phyloP scores from a whole-genome alignment of 2,797 vertebrate genomes.

The Pseudochromis fuscus region DNA sequence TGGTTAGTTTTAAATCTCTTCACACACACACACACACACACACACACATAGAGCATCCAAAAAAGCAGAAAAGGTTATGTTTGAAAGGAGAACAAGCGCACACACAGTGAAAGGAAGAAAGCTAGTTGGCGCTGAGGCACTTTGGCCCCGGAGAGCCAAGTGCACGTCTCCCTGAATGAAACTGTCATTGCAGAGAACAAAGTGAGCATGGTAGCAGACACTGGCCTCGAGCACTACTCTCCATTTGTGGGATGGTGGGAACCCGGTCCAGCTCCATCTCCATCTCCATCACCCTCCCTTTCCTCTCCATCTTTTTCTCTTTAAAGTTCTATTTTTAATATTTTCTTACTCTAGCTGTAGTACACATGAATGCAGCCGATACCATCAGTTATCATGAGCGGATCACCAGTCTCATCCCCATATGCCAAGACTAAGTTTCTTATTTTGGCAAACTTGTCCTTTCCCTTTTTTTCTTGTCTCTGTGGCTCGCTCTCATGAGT shows the following conservation, averaged over 20 bases:
- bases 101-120: constrained; percentile 53
- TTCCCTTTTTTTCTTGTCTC: constrained; percentile 13
- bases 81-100: constrained; percentile 49
- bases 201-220: constrained; percentile 73
- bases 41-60: constrained; percentile 3
- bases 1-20: constrained; percentile 9
- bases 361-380: too few species aligned
- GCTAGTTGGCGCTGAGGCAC: constrained; percentile 40
- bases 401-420: constrained; percentile 7
- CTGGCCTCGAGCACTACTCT: constrained; percentile 70
- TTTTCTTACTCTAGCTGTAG: constrained; percentile 18
- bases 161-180: constrained; percentile 71
- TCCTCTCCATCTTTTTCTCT: constrained; percentile 22
- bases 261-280: constrained; percentile 36
- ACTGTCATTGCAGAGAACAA: constrained; percentile 76
- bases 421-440: constrained; percentile 27
- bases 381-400: constrained; percentile 28
- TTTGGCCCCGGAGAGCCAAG: constrained; percentile 59
- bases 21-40: constrained; percentile 1
- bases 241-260: constrained; percentile 68
- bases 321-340: constrained; percentile 38
- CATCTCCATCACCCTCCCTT: constrained; percentile 19
- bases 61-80: constrained; percentile 55
- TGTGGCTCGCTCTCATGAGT: constrained; percentile 25
- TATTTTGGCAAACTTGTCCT: constrained; percentile 12